Percentiles rank a stretch among this genome's conserved stretches.
Conservation (phyloP, 2,888 invertebrate species). For the Platerodrilus igneus region DNA sequence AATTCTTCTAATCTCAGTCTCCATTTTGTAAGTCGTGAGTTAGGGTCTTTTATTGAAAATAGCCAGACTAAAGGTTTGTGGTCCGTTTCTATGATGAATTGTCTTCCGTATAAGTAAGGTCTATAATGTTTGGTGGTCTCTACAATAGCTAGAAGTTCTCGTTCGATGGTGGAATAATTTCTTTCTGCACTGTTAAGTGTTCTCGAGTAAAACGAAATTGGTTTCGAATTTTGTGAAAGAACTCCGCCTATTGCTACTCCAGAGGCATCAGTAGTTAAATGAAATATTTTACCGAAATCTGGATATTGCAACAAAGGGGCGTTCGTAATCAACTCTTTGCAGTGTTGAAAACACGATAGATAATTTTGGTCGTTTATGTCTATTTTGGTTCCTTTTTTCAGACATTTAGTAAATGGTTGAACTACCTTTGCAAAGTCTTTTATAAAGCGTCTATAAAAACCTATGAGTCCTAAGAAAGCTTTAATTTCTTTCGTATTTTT, state of each 20-base stretch:
- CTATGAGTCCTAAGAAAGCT: constrained; percentile 32
- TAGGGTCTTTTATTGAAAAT: constrained; percentile 13
- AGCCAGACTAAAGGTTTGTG: constrained; percentile 18
- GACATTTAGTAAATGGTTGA: constrained; percentile 32
- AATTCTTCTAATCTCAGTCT: constrained; percentile 13
- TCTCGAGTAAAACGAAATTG: too few relatives aligned
- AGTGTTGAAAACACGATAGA: constrained; percentile 5
- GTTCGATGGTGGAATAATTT: too few relatives aligned
- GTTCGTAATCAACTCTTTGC: constrained; percentile 12
- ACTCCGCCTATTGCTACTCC: constrained; percentile 34
- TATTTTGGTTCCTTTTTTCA: constrained; percentile 29
- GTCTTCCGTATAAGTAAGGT: constrained; percentile 7
- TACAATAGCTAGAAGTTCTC: too few relatives aligned
- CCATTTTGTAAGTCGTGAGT: constrained; percentile 6
- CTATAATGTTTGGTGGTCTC: too few relatives aligned
- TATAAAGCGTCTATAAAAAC: constrained; percentile 35
- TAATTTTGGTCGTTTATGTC: constrained; percentile 1
- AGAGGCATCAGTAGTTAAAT: constrained; percentile 37
- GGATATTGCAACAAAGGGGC: constrained; percentile 39
- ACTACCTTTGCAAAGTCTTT: constrained; percentile 27
- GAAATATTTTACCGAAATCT: constrained; percentile 36
- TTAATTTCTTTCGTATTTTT: constrained; percentile 33
- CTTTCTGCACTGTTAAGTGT: too few relatives aligned
- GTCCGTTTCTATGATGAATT: constrained; percentile 16
- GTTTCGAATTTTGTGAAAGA: too few relatives aligned